Percentiles rank a stretch among this genome's conserved stretches.
These are phyloP conservation scores for Zaprionus africanus DNA, from an alignment of 1,140 invertebrate genomes.

Conservation along the genomic window DNA sequence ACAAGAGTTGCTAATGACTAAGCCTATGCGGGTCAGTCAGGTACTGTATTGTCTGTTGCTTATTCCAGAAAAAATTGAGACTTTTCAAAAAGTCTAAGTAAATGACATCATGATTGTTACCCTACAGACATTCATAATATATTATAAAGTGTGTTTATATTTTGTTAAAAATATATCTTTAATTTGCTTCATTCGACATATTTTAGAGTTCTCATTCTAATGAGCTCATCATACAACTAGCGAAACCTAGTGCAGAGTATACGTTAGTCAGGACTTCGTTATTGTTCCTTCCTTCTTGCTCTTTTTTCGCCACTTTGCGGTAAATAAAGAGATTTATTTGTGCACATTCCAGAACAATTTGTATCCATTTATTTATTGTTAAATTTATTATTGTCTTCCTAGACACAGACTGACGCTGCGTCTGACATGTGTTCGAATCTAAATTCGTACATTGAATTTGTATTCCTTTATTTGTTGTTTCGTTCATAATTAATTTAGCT, in stretches of 20 bases:
- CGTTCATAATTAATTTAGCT: conserved; percentile 45
- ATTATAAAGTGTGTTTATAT: too few species aligned
- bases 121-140: too few species aligned
- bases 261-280: background rate
- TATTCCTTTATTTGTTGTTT: conserved; percentile 44
- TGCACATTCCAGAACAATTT: conserved; percentile 55
- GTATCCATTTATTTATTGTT: conserved; percentile 43
- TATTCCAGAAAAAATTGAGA: too few species aligned
- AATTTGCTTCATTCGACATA: too few species aligned
- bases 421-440: conserved; percentile 49
- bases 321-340: conserved; percentile 57
- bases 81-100: too few species aligned
- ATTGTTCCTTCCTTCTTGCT: background rate
- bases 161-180: too few species aligned
- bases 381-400: conserved; percentile 48
- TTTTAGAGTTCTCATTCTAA: too few species aligned
- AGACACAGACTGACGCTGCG: conserved; percentile 6
- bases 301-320: background rate
- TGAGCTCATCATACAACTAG: too few species aligned
- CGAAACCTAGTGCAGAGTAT: background rate
- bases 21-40: too few species aligned
- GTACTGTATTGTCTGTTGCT: too few species aligned
- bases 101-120: too few species aligned
- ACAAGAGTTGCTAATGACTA: background rate
- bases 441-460: conserved; percentile 34